These are phyloP conservation scores for Oncorhynchus masou DNA, from an alignment of 2,113 vertebrate species.

Conservation along the genomic window DNA sequence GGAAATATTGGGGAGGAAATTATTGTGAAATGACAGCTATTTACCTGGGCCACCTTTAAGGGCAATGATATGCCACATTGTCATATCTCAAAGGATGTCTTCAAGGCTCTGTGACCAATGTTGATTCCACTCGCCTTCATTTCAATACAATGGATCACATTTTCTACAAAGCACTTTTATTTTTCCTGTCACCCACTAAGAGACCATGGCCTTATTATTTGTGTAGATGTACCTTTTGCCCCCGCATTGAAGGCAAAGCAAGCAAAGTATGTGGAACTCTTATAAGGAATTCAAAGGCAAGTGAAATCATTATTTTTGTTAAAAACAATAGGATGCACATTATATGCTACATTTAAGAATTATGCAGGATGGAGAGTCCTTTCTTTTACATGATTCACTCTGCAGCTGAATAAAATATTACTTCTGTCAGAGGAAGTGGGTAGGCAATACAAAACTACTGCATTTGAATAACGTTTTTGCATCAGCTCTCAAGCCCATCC, in stretches of 20 bases:
- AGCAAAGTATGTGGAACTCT: neutral
- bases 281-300: neutral
- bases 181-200: neutral
- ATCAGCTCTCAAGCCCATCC: too few relatives aligned
- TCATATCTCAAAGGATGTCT: constrained; percentile 2
- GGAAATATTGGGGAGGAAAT: constrained; percentile 24
- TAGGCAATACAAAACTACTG: neutral
- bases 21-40: constrained; percentile 17
- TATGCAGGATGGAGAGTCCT: neutral
- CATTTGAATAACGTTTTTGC: too few relatives aligned
- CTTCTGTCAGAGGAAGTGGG: neutral
- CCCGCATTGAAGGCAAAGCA: neutral
- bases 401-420: too few relatives aligned
- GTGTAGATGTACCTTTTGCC: neutral
- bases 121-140: neutral
- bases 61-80: neutral
- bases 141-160: neutral
- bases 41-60: constrained; percentile 14
- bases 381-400: neutral
- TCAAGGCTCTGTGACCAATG: neutral
- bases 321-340: neutral
- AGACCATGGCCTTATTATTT: neutral
- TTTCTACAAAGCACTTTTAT: neutral
- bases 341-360: too few relatives aligned
- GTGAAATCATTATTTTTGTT: neutral